phyloP scores from a whole-genome alignment of 2,113 vertebrate species.

The Meriones unguiculatus region DNA sequence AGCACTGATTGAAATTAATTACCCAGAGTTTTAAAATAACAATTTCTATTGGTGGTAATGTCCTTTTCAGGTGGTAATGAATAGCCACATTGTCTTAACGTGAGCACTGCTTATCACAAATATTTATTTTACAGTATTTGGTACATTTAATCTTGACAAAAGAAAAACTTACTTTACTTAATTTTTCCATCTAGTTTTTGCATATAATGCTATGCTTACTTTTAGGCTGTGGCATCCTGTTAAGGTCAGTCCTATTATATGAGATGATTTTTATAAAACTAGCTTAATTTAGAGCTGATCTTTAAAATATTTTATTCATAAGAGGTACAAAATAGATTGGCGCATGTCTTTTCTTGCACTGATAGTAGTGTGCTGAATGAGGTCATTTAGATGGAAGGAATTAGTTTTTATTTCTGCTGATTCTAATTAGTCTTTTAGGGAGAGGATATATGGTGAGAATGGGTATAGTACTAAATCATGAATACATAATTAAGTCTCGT shows the following conservation, averaged over 20 bases:
- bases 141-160: slow-evolving; percentile 69
- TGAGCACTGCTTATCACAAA: slow-evolving; percentile 84
- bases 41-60: slow-evolving; percentile 81
- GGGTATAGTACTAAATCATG: slow-evolving; percentile 66
- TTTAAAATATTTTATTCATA: slow-evolving; percentile 74
- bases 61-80: slow-evolving; percentile 84
- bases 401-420: slow-evolving; percentile 79
- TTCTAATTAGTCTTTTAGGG: slow-evolving; percentile 82
- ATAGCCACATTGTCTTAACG: slow-evolving; percentile 82
- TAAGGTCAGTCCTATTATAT: slow-evolving; percentile 72
- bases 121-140: slow-evolving; percentile 86
- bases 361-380: slow-evolving; percentile 75
- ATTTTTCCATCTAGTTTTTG: slow-evolving; percentile 30
- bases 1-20: slow-evolving; percentile 89
- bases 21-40: slow-evolving; percentile 84
- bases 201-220: slow-evolving; percentile 54
- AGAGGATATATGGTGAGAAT: slow-evolving; percentile 77
- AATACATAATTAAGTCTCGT: slow-evolving; percentile 44
- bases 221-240: slow-evolving; percentile 70
- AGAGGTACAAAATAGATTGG: slow-evolving; percentile 76
- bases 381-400: slow-evolving; percentile 76
- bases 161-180: slow-evolving; percentile 83
- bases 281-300: slow-evolving; percentile 79
- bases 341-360: slow-evolving; percentile 72
- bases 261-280: slow-evolving; percentile 79